Conservation (phyloP, 2,797 vertebrate genomes). For the Anguilla megastoma region DNA sequence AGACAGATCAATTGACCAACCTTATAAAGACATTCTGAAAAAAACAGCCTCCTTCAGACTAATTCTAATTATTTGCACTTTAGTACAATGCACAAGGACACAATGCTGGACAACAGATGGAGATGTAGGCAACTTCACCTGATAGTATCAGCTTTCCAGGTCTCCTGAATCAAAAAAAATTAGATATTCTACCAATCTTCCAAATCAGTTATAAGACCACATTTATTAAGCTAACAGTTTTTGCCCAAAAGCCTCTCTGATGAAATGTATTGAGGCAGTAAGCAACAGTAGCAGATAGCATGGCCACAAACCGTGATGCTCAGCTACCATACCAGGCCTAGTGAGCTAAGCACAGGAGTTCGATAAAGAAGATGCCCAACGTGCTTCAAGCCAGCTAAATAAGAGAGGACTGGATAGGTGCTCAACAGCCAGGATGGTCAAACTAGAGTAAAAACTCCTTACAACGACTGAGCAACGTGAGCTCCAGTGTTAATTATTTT, state of each 20-base stretch:
- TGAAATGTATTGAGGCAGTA: neutral
- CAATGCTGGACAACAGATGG: neutral
- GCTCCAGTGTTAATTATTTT: too few species aligned
- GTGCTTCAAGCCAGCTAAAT: too few species aligned
- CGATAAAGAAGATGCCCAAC: too few species aligned
- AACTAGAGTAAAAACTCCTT: too few species aligned
- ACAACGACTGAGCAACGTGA: too few species aligned
- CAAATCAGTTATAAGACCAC: too few species aligned
- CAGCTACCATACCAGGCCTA: neutral
- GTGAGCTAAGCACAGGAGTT: slow-evolving; percentile 8
- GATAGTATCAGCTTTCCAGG: neutral
- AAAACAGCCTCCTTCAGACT: too few species aligned
- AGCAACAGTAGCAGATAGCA: too few species aligned
- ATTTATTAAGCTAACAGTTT: neutral
- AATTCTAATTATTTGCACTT: neutral
- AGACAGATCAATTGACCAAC: neutral
- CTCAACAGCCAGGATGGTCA: too few species aligned
- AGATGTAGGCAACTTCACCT: neutral
- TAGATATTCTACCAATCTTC: neutral
- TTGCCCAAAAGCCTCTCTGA: neutral
- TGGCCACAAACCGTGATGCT: neutral
- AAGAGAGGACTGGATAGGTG: too few species aligned
- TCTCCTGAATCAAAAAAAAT: neutral
- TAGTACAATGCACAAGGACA: neutral
- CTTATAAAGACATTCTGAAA: neutral